Evolutionary conservation across 1,140 invertebrate species (phyloP), one percentile per base, ranked within the genome.

Genomic region (Pteromalus puparum): DNA sequence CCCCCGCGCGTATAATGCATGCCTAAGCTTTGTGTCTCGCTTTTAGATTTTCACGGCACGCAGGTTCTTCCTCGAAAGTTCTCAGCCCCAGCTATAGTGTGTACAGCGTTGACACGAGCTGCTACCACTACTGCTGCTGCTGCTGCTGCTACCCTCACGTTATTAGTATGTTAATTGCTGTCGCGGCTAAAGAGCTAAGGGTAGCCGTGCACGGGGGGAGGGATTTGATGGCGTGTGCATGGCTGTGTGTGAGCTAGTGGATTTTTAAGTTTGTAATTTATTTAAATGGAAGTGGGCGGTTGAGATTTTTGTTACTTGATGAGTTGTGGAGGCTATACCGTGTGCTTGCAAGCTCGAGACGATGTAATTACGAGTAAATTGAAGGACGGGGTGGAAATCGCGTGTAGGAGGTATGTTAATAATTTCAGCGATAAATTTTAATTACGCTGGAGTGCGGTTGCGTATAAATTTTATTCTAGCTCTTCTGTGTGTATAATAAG

Each of bases 101-200:
- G 30, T 87, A 85, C 83, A 87, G 67, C 78, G 28, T 88, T 82
- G 70, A 38, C 28, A 42, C 68, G 42, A 24, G 42, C 79, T 72
- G 38, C 42, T 53, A n/a, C n/a, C n/a, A 15, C 48, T 46, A 9
- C 42, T 46, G 12, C 48, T 34, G 34, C 38, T 42, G 18, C 53
- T 4, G 53, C 53, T 21, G 38, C 3, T 42, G 30, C 70, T 10
- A 61, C n/a, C 24, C 75, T 3, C n/a, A n/a, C 53, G 83, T 80
- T 85, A 85, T 85, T 85, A 85, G 83, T 81, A 85, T 85, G 83
- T 85, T 85, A 81, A 85, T 85, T 76, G 73, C 78, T 81, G 48
- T 83, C 75, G 24, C 34, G 30, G 42, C 72, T 9, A 48, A 78
- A 72, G 26, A 70, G 38, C 21, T n/a, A n/a, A n/a, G 21, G 53